These are phyloP conservation scores for Ophion ellenae DNA, from an alignment of 2,888 invertebrate species.

Conservation along the genomic window DNA sequence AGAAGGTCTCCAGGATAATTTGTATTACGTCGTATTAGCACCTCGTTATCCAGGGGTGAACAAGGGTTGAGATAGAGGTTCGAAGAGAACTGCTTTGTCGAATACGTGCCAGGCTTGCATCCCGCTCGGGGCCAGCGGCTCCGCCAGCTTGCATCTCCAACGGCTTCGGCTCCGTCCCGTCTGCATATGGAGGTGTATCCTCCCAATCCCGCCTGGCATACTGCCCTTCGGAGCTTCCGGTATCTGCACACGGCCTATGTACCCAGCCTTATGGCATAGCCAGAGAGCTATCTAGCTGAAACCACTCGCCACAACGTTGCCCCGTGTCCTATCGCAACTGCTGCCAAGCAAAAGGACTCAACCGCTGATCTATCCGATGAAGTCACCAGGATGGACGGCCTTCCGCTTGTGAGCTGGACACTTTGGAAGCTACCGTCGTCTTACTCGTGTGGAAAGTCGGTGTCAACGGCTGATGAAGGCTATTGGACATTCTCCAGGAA, in stretches of 20 bases:
- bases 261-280: conserved; percentile 25
- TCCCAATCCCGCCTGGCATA: conserved; percentile 25
- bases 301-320: conserved; percentile 22
- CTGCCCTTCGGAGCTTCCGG: conserved; percentile 13
- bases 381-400: neutral
- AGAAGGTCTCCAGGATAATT: conserved; percentile 43
- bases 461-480: conserved; percentile 20
- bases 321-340: neutral
- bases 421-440: conserved; percentile 6
- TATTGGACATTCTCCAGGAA: conserved; percentile 52
- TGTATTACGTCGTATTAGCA: conserved; percentile 65
- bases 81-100: conserved; percentile 30
- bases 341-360: conserved; percentile 11
- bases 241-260: conserved; percentile 11
- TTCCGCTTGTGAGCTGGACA: neutral
- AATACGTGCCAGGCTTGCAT: conserved; percentile 55
- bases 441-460: conserved; percentile 18
- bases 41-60: conserved; percentile 59
- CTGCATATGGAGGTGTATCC: conserved; percentile 12
- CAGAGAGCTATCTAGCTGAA: conserved; percentile 16
- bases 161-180: neutral
- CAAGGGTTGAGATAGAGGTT: conserved; percentile 12
- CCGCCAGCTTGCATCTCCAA: neutral
- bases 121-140: neutral
- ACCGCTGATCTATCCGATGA: neutral